These are phyloP conservation scores for Mya arenaria DNA, from an alignment of 1,140 invertebrate species.

Conservation along the genomic window DNA sequence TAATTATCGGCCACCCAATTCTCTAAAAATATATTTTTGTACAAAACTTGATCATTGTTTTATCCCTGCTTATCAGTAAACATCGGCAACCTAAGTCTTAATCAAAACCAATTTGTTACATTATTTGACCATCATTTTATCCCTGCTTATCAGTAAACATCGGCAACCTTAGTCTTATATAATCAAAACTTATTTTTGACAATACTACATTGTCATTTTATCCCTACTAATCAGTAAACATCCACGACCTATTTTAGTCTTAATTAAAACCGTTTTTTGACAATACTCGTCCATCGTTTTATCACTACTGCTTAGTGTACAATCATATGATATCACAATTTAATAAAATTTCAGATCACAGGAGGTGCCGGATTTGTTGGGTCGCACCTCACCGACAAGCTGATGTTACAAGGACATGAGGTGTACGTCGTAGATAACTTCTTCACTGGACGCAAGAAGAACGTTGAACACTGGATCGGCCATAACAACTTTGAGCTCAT, in stretches of 20 bases:
- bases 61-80: too few relatives aligned
- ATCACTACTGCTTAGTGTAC: background rate
- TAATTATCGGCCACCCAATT: too few relatives aligned
- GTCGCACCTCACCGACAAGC: conserved; percentile 96
- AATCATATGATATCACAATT: background rate
- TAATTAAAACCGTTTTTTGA: background rate
- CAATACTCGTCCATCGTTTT: background rate
- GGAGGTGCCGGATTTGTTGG: conserved; percentile 99
- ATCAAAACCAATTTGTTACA: too few relatives aligned
- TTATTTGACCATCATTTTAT: too few relatives aligned
- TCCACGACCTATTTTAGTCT: background rate
- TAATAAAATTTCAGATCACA: conserved; percentile 86
- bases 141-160: too few relatives aligned
- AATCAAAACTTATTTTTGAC: background rate
- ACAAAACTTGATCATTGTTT: too few relatives aligned
- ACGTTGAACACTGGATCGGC: conserved; percentile 99
- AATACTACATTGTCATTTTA: background rate
- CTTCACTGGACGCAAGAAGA: conserved; percentile 97
- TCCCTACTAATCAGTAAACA: background rate
- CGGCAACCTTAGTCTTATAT: background rate
- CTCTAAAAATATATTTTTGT: too few relatives aligned
- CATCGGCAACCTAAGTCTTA: too few relatives aligned
- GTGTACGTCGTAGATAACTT: conserved; percentile 99
- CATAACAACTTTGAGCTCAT: conserved; percentile 99
- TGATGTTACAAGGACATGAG: conserved; percentile 98